These are phyloP conservation scores for Poeciliopsis paucimaculata DNA, from an alignment of 2,797 vertebrate species.

Conservation along the genomic window DNA sequence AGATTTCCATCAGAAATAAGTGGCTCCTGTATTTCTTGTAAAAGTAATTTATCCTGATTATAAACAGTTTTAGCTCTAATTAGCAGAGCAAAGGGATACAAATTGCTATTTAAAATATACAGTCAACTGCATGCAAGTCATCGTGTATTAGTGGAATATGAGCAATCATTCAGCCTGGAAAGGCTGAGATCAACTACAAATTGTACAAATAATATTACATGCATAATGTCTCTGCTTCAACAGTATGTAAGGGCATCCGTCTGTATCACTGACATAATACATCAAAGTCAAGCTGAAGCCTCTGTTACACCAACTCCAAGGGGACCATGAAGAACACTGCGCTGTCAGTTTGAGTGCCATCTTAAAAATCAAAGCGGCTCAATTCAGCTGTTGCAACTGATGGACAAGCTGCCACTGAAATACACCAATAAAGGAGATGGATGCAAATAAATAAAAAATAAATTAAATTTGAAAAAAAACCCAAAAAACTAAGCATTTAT, in stretches of 20 bases:
- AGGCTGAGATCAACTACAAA: background rate
- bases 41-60: background rate
- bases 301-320: constrained; percentile 32
- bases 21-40: background rate
- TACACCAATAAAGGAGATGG: constrained; percentile 20
- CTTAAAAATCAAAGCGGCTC: constrained; percentile 41
- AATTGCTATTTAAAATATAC: background rate
- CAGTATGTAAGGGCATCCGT: background rate
- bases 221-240: background rate
- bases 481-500: background rate
- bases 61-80: background rate
- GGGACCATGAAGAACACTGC: constrained; percentile 28
- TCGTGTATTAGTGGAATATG: background rate
- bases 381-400: constrained; percentile 36
- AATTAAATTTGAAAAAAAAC: background rate
- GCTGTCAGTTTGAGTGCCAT: constrained; percentile 35
- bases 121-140: background rate
- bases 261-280: constrained; percentile 17
- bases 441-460: constrained; percentile 11
- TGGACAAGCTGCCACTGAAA: constrained; percentile 49
- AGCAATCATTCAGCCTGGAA: background rate
- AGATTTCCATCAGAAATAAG: background rate
- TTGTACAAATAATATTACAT: background rate
- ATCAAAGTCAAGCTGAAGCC: constrained; percentile 11
- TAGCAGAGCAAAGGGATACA: background rate